These are phyloP conservation scores for Ericerus pela DNA, from an alignment of 1,140 invertebrate species.

Conservation along the genomic window DNA sequence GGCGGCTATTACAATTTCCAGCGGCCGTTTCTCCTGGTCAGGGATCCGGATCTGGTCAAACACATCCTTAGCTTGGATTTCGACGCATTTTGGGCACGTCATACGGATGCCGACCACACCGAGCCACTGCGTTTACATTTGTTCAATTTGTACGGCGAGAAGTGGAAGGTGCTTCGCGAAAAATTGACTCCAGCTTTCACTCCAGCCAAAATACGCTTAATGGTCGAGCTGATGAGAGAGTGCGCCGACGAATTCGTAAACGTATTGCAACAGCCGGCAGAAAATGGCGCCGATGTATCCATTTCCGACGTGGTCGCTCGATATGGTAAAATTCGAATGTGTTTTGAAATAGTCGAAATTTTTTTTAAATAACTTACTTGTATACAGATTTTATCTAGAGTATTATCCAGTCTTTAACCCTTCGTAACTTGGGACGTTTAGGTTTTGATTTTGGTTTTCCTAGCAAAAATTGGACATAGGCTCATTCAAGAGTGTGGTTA, in stretches of 20 bases:
- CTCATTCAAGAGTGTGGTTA: too few relatives aligned
- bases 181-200: conserved; percentile 27
- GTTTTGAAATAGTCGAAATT: too few relatives aligned
- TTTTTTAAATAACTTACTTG: too few relatives aligned
- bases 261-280: conserved; percentile 5
- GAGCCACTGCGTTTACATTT: conserved; percentile 23
- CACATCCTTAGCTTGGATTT: conserved; percentile 29
- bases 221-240: conserved; percentile 22
- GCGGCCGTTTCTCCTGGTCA: conserved; percentile 21
- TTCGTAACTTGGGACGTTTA: too few relatives aligned
- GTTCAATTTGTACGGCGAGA: conserved; percentile 24
- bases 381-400: too few relatives aligned
- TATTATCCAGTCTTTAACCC: too few relatives aligned
- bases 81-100: conserved; percentile 25
- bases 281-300: neutral
- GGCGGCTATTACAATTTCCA: conserved; percentile 21
- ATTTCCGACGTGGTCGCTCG: neutral
- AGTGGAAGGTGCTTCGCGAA: conserved; percentile 30
- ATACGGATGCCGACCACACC: conserved; percentile 19
- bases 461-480: too few relatives aligned
- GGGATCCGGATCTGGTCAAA: conserved; percentile 31
- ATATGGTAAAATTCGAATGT: neutral
- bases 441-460: too few relatives aligned
- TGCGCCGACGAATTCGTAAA: conserved; percentile 18
- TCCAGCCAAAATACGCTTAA: conserved; percentile 24